Evolutionary conservation across 2,888 invertebrate species (phyloP).

Genomic region (Aromia moschata): DNA sequence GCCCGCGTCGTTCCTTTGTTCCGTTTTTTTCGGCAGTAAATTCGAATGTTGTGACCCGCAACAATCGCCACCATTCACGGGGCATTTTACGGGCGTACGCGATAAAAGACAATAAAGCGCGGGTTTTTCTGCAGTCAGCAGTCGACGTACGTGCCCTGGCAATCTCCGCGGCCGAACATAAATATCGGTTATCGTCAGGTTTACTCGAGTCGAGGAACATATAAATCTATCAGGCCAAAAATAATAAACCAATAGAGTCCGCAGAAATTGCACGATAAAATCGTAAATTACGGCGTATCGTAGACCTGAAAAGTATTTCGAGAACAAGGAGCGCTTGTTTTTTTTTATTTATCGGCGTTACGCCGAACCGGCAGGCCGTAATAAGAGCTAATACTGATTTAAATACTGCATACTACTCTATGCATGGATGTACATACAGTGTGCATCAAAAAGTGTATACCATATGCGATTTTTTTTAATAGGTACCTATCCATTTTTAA

Average conservation of each 20-base stretch:
- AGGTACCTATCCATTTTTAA: no score
- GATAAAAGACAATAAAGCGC: conserved; percentile 42
- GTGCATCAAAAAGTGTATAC: no score
- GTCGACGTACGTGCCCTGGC: conserved; percentile 44
- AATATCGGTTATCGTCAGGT: conserved; percentile 41
- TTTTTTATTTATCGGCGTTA: no score
- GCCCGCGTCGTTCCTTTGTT: no score
- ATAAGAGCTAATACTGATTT: no score
- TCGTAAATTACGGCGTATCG: conserved; percentile 24
- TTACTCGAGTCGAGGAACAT: conserved; percentile 26
- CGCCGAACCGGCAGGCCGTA: no score
- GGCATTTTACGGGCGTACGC: no score
- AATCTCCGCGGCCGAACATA: conserved; percentile 40
- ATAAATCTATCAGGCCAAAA: conserved; percentile 43
- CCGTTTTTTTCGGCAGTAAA: background rate
- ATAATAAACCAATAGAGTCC: conserved; percentile 37
- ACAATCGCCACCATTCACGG: conserved; percentile 15
- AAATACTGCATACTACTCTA: no score
- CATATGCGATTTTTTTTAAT: no score
- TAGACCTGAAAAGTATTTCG: conserved; percentile 22
- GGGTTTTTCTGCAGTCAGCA: conserved; percentile 42
- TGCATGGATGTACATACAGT: no score
- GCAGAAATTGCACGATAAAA: conserved; percentile 36
- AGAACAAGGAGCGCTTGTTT: conserved; percentile 22
- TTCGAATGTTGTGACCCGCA: background rate